These are phyloP conservation scores for Siphlonurus alternatus DNA, from an alignment of 2,888 invertebrate species.

Conservation along the genomic window DNA sequence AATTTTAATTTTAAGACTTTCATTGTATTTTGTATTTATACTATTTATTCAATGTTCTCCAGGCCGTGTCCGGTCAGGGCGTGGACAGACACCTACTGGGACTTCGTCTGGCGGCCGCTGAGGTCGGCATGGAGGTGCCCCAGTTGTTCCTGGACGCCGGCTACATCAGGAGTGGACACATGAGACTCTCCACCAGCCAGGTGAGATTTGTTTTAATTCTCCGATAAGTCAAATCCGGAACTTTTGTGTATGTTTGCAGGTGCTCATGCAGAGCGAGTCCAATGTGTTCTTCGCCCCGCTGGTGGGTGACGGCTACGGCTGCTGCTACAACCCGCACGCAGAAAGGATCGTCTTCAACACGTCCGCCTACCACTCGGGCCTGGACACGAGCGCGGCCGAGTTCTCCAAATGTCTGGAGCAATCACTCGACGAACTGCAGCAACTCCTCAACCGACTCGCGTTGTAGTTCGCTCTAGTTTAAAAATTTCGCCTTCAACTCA, in stretches of 20 bases:
- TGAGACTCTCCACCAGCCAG: conserved; percentile 81
- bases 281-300: conserved; percentile 87
- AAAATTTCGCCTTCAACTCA: too few species aligned
- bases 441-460: conserved; percentile 36
- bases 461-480: too few species aligned
- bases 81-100: conserved; percentile 90
- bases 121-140: conserved; percentile 57
- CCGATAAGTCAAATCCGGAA: not conserved
- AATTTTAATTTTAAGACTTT: too few species aligned
- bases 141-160: conserved; percentile 53
- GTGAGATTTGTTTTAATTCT: conserved; percentile 30
- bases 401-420: conserved; percentile 40
- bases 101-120: conserved; percentile 63
- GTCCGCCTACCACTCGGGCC: conserved; percentile 43
- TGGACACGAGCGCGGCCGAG: conserved; percentile 38
- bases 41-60: conserved; percentile 18
- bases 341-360: conserved; percentile 57
- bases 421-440: conserved; percentile 50
- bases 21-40: not conserved
- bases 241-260: too few species aligned
- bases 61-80: conserved; percentile 66
- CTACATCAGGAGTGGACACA: conserved; percentile 54
- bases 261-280: conserved; percentile 60
- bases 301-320: conserved; percentile 74
- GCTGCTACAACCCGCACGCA: conserved; percentile 82